These are phyloP conservation scores for Drosophila robusta DNA, from an alignment of 2,888 invertebrate genomes.

Conservation along the genomic window DNA sequence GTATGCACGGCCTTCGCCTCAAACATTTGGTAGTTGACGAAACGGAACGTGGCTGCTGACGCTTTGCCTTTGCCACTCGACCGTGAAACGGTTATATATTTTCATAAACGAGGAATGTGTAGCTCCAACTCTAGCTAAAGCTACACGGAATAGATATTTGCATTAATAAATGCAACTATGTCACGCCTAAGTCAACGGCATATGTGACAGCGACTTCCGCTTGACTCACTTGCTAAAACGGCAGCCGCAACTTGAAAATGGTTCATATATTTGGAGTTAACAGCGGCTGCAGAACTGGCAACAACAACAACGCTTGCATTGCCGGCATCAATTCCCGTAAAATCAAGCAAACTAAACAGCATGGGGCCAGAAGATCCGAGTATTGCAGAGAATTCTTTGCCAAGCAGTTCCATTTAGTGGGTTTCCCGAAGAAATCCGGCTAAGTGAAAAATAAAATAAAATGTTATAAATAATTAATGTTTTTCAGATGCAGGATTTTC, in stretches of 20 bases:
- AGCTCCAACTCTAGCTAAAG: slow-evolving; percentile 17
- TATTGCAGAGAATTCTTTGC: slow-evolving; percentile 9
- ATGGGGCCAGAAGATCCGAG: slow-evolving; percentile 46
- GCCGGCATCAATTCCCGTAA: slow-evolving; percentile 51
- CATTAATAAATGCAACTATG: slow-evolving; percentile 79
- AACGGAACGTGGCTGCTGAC: slow-evolving; percentile 39
- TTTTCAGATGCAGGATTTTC: no score
- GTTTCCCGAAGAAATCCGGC: slow-evolving; percentile 13
- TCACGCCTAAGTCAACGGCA: slow-evolving; percentile 71
- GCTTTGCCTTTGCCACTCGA: slow-evolving; percentile 47
- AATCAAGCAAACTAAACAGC: slow-evolving; percentile 57
- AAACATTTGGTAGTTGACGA: slow-evolving; percentile 49
- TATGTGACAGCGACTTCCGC: slow-evolving; percentile 70
- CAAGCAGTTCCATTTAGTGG: slow-evolving; percentile 12
- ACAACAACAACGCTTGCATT: slow-evolving; percentile 8
- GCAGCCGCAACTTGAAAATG: slow-evolving; percentile 31
- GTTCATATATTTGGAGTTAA: slow-evolving; percentile 39
- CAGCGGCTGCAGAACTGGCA: slow-evolving; percentile 7
- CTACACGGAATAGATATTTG: slow-evolving; percentile 61
- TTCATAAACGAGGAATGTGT: slow-evolving; percentile 65
- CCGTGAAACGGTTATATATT: slow-evolving; percentile 66
- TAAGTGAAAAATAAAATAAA: background rate
- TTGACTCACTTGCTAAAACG: slow-evolving; percentile 39
- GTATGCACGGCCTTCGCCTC: slow-evolving; percentile 43
- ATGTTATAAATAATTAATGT: no score